phyloP scores from a whole-genome alignment of 2,113 vertebrate genomes.

The Notothenia rossii region DNA sequence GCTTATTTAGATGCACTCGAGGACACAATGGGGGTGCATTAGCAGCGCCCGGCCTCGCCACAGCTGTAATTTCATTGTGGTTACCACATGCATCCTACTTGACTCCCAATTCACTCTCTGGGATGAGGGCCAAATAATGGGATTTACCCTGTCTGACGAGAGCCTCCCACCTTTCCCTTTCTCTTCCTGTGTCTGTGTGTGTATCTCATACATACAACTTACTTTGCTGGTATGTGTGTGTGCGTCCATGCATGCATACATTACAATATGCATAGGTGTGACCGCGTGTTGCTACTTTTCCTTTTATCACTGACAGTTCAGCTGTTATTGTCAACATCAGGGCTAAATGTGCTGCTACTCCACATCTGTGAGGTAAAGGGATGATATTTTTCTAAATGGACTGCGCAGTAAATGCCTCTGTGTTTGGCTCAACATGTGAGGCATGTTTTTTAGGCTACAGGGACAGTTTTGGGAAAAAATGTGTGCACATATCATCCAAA shows the following conservation, averaged over 20 bases:
- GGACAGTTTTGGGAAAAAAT: not conserved
- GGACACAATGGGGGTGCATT: constrained; percentile 87
- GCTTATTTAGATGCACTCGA: constrained; percentile 88
- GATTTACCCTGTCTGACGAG: constrained; percentile 82
- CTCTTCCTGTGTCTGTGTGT: constrained; percentile 14
- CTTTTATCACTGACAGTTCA: constrained; percentile 8
- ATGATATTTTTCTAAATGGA: constrained; percentile 54
- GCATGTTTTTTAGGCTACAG: not conserved
- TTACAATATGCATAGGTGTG: constrained; percentile 29
- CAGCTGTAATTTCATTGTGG: constrained; percentile 87
- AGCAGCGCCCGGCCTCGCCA: constrained; percentile 78
- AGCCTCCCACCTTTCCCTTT: constrained; percentile 54
- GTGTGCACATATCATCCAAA: not conserved
- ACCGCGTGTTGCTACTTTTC: constrained; percentile 8
- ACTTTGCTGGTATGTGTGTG: constrained; percentile 10
- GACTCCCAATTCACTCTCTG: constrained; percentile 86
- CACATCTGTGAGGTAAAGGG: constrained; percentile 17
- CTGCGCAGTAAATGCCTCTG: constrained; percentile 32
- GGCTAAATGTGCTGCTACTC: constrained; percentile 39
- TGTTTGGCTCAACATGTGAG: constrained; percentile 3
- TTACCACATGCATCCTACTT: constrained; percentile 88
- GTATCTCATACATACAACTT: constrained; percentile 38
- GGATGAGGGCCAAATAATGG: constrained; percentile 87
- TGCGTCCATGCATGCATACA: constrained; percentile 21
- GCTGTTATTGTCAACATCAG: constrained; percentile 39